A percentile compares a stretch with the other conserved stretches of the same genome.
Conservation (phyloP, 2,113 vertebrate genomes). For the Capricornis sumatraensis region DNA sequence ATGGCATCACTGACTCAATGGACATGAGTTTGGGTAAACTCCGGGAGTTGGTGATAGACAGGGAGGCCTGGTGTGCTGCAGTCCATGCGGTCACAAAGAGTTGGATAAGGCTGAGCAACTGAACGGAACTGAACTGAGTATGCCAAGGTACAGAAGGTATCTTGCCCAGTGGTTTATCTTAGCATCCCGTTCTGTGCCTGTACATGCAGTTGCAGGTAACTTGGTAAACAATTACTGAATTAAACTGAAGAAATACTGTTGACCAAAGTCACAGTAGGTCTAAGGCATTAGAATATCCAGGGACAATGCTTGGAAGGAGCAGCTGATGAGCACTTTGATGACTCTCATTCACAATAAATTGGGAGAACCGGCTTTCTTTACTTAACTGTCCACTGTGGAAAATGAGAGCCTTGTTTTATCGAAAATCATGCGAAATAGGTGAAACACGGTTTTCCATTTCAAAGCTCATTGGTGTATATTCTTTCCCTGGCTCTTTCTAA, state of each 20-base stretch:
- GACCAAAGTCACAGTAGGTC: not conserved
- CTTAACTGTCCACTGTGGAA: not conserved
- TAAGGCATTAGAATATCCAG: not conserved
- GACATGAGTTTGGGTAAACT: not conserved
- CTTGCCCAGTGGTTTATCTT: rapidly evolving
- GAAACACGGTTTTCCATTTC: not conserved
- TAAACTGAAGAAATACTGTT: not conserved
- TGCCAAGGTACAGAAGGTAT: too few relatives aligned
- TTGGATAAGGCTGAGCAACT: not conserved
- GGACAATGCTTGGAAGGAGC: not conserved
- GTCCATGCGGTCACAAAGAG: not conserved
- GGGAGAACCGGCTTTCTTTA: not conserved
- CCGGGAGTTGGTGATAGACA: not conserved
- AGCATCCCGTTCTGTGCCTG: rapidly evolving
- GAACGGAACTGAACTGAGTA: not conserved
- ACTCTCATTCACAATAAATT: not conserved
- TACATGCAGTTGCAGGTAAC: rapidly evolving
- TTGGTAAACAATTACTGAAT: not conserved
- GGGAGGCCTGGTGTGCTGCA: not conserved
- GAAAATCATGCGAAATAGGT: not conserved
- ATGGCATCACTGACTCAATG: not conserved
- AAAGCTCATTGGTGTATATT: not conserved
- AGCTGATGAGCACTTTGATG: rapidly evolving
- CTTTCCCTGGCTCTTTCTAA: not conserved
- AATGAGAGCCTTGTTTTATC: not conserved